Base-by-base conservation (phyloP, 2,113 vertebrate species). In the Mellivora capensis region DNA sequence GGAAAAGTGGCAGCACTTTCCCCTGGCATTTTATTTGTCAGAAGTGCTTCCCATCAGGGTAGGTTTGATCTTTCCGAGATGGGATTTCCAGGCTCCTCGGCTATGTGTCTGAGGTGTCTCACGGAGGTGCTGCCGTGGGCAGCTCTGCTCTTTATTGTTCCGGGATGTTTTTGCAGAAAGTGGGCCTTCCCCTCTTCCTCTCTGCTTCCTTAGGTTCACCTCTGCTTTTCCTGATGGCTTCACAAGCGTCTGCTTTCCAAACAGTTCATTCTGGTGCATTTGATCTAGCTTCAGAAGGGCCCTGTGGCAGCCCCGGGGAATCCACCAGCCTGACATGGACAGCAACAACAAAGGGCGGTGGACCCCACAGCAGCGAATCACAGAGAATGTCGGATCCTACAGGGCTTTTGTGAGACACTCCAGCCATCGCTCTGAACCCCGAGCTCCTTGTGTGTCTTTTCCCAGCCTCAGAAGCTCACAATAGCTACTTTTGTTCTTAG, bases 11-110 rank as follows among this genome's bases (percentile, higher is more conserved):
- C 72, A 96, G 85, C 34, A 15, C 67, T 93, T 95, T 57, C 54
- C 49, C 80, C 67, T 69, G 91, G 88, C 47, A 79, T 91, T 94
- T 87, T 91, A 52, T 87, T 81, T 80, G 34, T 94, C 90, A 93
- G 61, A 82, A 72, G 42, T 47, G 81, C n/a, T 91, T 44, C 79
- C 71, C 39, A 25, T 34, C 17, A 86, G 59, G 88, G 39, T 0
- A 6, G 25, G 54, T 20, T 57, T 84, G n/a, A 52, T 76, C 62
- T 93, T 77, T 44, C 42, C 4, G 15, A 87, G 86, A 64, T 5
- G 20, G 79, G n/a, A 79, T 87, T 87, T 84, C 83, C n/a, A 34
- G 62, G 62, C 11, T 79, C 17, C 34, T 77, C 1, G 4, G 31
- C 59, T 61, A 12, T 1, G 34, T 29, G 59, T 62, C 29, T 83